Conservation (phyloP, 64 coral and sea anemone genomes). For the Montipora capricornis region DNA sequence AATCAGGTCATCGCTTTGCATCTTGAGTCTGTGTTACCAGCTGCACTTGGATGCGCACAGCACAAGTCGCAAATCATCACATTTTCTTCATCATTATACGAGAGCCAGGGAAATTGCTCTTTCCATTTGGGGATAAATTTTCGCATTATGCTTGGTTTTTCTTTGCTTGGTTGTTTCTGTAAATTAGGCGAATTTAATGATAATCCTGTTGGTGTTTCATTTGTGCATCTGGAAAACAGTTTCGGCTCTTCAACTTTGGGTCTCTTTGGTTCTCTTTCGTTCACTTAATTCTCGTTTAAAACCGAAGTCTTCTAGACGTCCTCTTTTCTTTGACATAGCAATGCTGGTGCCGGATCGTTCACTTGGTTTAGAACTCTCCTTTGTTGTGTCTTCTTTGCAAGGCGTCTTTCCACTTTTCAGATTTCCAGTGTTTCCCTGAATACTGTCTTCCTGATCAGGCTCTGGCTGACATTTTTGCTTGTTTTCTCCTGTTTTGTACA, state of each 20-base stretch:
- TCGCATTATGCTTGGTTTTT: background rate
- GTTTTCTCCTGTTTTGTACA: background rate
- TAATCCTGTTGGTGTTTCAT: background rate
- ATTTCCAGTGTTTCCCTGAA: background rate
- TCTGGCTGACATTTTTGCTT: background rate
- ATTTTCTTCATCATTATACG: background rate
- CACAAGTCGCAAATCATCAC: constrained; percentile 16
- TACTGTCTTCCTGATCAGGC: constrained; percentile 9
- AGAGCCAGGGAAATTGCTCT: constrained; percentile 4
- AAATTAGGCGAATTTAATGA: background rate
- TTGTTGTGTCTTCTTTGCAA: background rate
- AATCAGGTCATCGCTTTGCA: constrained; percentile 17
- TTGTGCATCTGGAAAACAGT: background rate
- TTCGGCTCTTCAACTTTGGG: background rate
- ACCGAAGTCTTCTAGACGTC: background rate
- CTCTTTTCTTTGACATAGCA: background rate
- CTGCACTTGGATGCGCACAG: background rate
- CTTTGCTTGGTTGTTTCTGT: constrained; percentile 11
- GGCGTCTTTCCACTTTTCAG: constrained; percentile 9
- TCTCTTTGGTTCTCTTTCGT: background rate
- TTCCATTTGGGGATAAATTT: background rate
- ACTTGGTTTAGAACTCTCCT: constrained; percentile 3
- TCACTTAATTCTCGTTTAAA: background rate
- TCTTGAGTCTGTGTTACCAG: constrained; percentile 6
- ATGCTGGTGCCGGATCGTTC: background rate